Evolutionary conservation across 2,797 vertebrate species (phyloP), one percentile per base, ranked within the genome.

Genomic region (Sebastes glaucus): DNA sequence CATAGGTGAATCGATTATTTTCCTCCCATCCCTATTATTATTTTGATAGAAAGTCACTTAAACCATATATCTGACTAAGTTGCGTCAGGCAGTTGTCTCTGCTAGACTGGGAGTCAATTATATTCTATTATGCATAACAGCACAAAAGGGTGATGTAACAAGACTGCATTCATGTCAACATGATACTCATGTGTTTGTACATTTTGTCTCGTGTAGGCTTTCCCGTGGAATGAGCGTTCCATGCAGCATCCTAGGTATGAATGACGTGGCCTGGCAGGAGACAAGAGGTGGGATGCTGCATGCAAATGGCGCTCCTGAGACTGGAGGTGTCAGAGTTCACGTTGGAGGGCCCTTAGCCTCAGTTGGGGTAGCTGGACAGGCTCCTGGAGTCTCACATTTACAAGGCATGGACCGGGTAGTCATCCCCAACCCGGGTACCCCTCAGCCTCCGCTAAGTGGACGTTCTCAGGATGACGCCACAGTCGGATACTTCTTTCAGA

Each of bases 251-350:
- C 92, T 96, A 93, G 95, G 95, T 92, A 95, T 95, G 96, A 96
- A 93, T 96, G 96, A 97, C 94, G 95, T 95, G 95, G 90, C 90
- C 91, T 97, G 96, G 96, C 95, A 96, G 95, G 95, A 97, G 93
- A 94, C 94, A 32, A 94, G 95, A 93, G 95, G 90, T 84, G 91
- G 93, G 92, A 95, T 96, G 95, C 95, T 96, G 95, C 95, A 89
- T 88, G 87, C 92, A 78, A 95, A 91, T 72, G 83, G 93, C 84
- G 94, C 92, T 92, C 95, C 94, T 92, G 95, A 96, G 83, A 80
- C 89, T 5, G 87, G 87, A 59, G 94, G 86, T 52, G 87, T 95
- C 82, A 86, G 93, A 82, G 84, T 95, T 65, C 94, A 93, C 7
- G 91, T 89, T 70, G 89, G 91, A 42, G 93, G 86, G 35, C 88